Evolutionary conservation across 1,140 invertebrate species (phyloP), one percentile per base, ranked within the genome.

Genomic region (Chlorops oryzae): DNA sequence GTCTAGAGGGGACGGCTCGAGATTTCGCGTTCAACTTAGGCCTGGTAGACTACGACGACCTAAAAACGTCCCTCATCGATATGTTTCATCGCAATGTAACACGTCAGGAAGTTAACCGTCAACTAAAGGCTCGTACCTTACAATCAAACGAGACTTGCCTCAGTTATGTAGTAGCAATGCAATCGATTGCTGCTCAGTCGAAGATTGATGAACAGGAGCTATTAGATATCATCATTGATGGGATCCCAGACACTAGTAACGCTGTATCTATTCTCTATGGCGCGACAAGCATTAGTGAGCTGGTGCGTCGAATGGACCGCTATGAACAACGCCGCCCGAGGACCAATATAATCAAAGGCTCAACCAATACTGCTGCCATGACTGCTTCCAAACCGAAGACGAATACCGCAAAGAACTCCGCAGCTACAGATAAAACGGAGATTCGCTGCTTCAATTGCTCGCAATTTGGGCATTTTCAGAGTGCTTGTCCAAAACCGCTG

Each of bases 211-310:
- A 49, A 20, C 9, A 17, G 3, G 38, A 49, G 12, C 18, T 49
- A 5, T 24, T 49, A 9, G 34, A 49, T n/a, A 28, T 38, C 4
- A 39, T 47, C 15, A 37, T 39, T n/a, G 37, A 47, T 39, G 34
- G 37, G 6, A 39, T 47, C 15, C 34, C 18, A 12, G 46, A 47
- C 15, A 23, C 15, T 25, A 47, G 5, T 23, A 23, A 22, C 3
- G 17, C 21, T 2, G 20, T 23, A 7, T 17, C 9, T 6, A 24
- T 38, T 15, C 22, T 47, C 10, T 47, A 47, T 17, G 22, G 37
- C 39, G 46, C 21, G 3, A 21, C 37, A n/a, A 24, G 10, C 6
- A 25, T 47, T n/a, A 37, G 24, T 12, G 44, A 46, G 7, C 18
- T 46, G 7, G 21, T 46, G 10, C 15, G 10, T 9, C 44, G 25